phyloP scores from a whole-genome alignment of 2,888 invertebrate genomes.

The Pycnomerus fuliginosus region DNA sequence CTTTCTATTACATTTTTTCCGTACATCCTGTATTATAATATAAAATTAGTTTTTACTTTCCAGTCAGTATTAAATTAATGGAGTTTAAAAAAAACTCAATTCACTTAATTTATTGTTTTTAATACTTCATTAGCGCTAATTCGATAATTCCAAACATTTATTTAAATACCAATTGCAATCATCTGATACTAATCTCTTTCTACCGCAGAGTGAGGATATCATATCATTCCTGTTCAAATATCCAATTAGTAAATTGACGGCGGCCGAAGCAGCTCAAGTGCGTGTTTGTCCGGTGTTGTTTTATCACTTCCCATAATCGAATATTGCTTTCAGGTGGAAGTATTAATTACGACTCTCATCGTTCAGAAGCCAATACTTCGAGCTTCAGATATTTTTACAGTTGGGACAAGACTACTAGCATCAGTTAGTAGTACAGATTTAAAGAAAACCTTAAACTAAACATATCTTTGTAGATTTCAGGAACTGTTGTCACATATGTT shows the following conservation, averaged over 20 bases:
- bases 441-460: no score
- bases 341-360: slow-evolving; percentile 32
- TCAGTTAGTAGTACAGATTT: slow-evolving; percentile 39
- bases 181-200: slow-evolving; percentile 24
- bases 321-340: slow-evolving; percentile 26
- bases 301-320: slow-evolving; percentile 2
- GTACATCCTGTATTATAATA: no score
- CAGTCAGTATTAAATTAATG: no score
- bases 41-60: no score
- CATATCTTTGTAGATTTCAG: slow-evolving; percentile 34
- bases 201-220: slow-evolving; percentile 40
- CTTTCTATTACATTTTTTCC: no score
- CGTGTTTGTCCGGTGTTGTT: slow-evolving; percentile 3
- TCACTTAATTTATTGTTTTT: no score
- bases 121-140: no score
- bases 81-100: no score
- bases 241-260: slow-evolving; percentile 38
- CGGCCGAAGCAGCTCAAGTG: slow-evolving; percentile 39
- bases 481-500: slow-evolving; percentile 40
- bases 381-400: slow-evolving; percentile 42
- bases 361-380: slow-evolving; percentile 38
- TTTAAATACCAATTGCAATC: slow-evolving; percentile 13
- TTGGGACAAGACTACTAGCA: slow-evolving; percentile 39
- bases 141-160: slow-evolving; percentile 8
- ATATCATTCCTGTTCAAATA: slow-evolving; percentile 41